A percentile compares a stretch with the other conserved stretches of the same genome.
These are phyloP conservation scores for Galagoides demidoff DNA, from an alignment of 2,797 vertebrate genomes.

Conservation along the genomic window DNA sequence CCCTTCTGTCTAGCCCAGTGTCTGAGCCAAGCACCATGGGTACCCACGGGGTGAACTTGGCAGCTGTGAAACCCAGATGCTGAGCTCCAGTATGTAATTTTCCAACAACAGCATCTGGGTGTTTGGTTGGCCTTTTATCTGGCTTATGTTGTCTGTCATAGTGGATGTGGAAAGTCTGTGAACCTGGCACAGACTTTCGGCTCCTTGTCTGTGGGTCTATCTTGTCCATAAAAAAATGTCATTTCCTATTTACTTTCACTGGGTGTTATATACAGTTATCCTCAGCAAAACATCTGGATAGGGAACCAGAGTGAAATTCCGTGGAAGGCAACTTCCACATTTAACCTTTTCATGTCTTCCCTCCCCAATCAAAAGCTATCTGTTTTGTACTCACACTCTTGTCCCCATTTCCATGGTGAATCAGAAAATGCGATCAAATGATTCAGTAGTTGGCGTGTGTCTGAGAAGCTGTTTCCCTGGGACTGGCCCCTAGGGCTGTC, in stretches of 20 bases:
- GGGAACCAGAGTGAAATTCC: neutral
- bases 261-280: conserved; percentile 15
- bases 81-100: conserved; percentile 71
- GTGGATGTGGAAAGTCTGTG: conserved; percentile 66
- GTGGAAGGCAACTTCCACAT: neutral
- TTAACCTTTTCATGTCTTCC: neutral
- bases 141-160: conserved; percentile 72
- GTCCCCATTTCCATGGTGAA: conserved; percentile 28
- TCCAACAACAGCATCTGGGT: conserved; percentile 72
- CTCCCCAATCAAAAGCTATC: neutral
- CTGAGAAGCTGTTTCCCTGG: conserved; percentile 23
- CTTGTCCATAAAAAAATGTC: conserved; percentile 18
- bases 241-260: conserved; percentile 70
- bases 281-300: neutral
- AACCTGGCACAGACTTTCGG: conserved; percentile 65
- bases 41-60: conserved; percentile 68
- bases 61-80: conserved; percentile 71
- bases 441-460: conserved; percentile 31
- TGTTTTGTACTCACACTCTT: neutral
- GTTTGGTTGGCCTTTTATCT: conserved; percentile 80
- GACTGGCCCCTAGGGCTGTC: conserved; percentile 39
- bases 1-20: conserved; percentile 57
- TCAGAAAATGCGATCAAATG: conserved; percentile 69
- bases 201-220: neutral
- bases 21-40: conserved; percentile 61